Evolutionary conservation across 2,888 invertebrate species (phyloP).

Genomic region (Hybos culiciformis): DNA sequence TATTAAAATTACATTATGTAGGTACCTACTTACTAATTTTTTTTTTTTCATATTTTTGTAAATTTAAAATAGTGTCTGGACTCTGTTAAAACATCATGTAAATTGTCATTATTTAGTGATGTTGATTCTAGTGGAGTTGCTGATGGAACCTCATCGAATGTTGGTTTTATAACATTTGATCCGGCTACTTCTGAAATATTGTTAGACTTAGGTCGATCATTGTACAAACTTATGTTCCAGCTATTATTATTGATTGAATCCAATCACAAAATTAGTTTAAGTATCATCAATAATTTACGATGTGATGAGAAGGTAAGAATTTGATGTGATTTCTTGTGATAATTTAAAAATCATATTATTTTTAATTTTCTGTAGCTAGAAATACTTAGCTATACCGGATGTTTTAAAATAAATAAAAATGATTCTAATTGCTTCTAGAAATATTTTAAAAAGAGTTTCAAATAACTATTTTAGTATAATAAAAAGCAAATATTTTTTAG

Average conservation of each 20-base stretch:
- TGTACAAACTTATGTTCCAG: conserved; percentile 90
- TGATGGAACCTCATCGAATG: conserved; percentile 18
- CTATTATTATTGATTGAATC: conserved; percentile 77
- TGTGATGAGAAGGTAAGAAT: conserved; percentile 41
- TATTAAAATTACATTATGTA: no score
- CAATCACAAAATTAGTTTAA: conserved; percentile 67
- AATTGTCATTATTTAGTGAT: conserved; percentile 57
- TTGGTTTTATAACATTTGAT: conserved; percentile 36
- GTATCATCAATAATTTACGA: conserved; percentile 43
- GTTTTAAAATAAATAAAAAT: no score
- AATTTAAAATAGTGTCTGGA: conserved; percentile 50
- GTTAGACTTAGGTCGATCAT: conserved; percentile 67
- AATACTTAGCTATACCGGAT: no score
- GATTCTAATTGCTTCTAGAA: no score
- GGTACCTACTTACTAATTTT: not conserved
- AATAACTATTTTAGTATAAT: not conserved
- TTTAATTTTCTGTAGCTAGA: no score
- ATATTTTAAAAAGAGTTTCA: no score
- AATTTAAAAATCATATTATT: no score
- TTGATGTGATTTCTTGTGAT: no score
- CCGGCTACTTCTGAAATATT: conserved; percentile 54
- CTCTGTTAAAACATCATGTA: conserved; percentile 66
- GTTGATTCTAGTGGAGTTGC: conserved; percentile 36
- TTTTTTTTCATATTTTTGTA: not conserved
- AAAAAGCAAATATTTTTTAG: not conserved